Evolutionary conservation across 2,888 invertebrate genomes (phyloP), one percentile per base, ranked within the genome.

Genomic region (Polyploca ridens): DNA sequence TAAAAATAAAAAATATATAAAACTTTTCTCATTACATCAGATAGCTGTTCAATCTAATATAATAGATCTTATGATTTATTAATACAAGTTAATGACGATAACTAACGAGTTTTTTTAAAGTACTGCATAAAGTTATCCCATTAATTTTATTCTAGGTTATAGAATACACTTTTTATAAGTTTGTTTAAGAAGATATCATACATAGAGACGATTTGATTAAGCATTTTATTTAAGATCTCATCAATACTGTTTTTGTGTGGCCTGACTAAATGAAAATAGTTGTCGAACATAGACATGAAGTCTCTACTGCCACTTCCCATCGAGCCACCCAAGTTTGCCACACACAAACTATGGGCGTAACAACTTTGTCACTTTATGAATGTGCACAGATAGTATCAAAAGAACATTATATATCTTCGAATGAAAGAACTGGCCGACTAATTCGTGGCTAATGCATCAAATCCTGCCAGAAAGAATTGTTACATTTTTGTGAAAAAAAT

Each of bases 401-500:
- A 76, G 81, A 72, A 78, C 73, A 86, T 82, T 79, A 85, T 83
- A 81, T 84, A 78, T 79, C 78, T 76, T 74, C 70, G 74, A 81
- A 84, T 86, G 85, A 89, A 89, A 90, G 83, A 78, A 83, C 83
- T 82, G 85, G 81, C 90, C 90, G 89, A 77, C 92, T 90, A 93
- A 94, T 93, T 93, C 93, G 88, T 88, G 81, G 88, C 91, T 89
- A 91, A 93, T 93, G 88, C 89, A 91, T 93, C 93, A 91, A 88
- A 90, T 78, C 84, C 78, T 73, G 82, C 79, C 80, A 81, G 74
- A 79, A 41, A 41, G 86, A 87, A 85, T 82, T 82, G 86, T 85
- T 86, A 85, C 81, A 86, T 86, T 85, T 87, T 85, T 80, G 77
- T 77, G 87, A 87, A 89, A 85, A 61, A 38, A 59, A 41, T 16